Evolutionary conservation across 2,113 vertebrate genomes (phyloP), one percentile per base, ranked within the genome.

Genomic region (Anser cygnoides): DNA sequence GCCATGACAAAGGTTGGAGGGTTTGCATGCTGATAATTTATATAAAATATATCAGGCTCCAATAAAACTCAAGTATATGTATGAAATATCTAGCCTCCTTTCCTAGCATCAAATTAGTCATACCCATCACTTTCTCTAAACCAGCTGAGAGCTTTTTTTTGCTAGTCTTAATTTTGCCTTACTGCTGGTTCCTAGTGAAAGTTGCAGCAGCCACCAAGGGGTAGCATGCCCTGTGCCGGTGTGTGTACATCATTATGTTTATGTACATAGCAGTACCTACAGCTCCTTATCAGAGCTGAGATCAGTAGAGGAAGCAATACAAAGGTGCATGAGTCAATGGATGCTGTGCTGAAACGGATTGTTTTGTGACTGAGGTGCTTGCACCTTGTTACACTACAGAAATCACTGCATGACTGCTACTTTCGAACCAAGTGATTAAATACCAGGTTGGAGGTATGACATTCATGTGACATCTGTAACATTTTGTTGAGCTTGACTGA

Each of bases 351-450:
- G 35, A 54, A 94, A 93, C 96, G 19, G 70, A 58, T 29, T 63
- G 13, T 92, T 92, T 85, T 87, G 50, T 7, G 13, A 57, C 65
- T 65, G 37, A 92, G 37, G 31, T 61, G 31, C 17, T 82, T 29
- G 62, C 67, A 92, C 52, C 49, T 96, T 57, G 44, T 43, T 92
- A 52, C 22, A 89, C 23, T 57, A 8, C 2, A 89, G 78, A 94
- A 95, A 92, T 37, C 26, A 19, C 68, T 82, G 95, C 59, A 87
- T 96, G 96, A 94, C n/a, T 67, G 15, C 52, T 93, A 9, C 46
- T 91, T 96, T 82, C 93, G 91, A 94, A 79, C 77, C 4, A 70
- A 93, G 35, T 87, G 43, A 95, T 93, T 88, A 94, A 97, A 94
- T 93, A 83, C 46, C 59, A 57, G 39, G 35, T 86, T 93, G 92